Conservation (phyloP, 2,113 vertebrate species). For the Hippocampus abdominalis region DNA sequence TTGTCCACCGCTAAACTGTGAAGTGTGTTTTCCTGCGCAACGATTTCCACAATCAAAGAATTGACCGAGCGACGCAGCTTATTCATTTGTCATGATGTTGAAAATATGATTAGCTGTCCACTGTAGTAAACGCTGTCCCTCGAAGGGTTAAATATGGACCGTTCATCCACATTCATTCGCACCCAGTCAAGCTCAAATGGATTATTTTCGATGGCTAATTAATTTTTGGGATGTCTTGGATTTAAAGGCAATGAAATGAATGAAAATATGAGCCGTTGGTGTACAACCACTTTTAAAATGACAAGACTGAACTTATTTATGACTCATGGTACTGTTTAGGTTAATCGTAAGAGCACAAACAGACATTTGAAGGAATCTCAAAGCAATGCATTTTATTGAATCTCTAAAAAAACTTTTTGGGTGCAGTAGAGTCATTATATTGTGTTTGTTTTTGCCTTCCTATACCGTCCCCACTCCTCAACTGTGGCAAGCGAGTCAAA, state of each 20-base stretch:
- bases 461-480: not conserved
- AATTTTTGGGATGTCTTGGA: not conserved
- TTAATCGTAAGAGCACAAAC: not conserved
- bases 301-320: too few relatives aligned
- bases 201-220: not conserved
- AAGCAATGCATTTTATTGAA: not conserved
- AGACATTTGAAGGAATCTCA: not conserved
- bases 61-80: not conserved
- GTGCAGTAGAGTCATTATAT: not conserved
- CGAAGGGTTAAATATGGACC: too few relatives aligned
- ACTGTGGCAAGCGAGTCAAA: constrained; percentile 26
- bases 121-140: too few relatives aligned
- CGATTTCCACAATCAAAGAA: constrained; percentile 9
- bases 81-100: not conserved
- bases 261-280: not conserved
- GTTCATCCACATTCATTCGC: not conserved
- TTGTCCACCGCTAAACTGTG: constrained; percentile 9
- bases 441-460: not conserved
- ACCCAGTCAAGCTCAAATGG: not conserved
- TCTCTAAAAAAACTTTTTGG: not conserved
- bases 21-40: constrained; percentile 60
- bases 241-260: not conserved
- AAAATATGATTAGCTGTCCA: not conserved
- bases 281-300: not conserved
- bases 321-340: too few relatives aligned